These are phyloP conservation scores for Chrysaora quinquecirrha DNA, from an alignment of 30 jellyfish, hydroid and myxozoan genomes.

Conservation along the genomic window DNA sequence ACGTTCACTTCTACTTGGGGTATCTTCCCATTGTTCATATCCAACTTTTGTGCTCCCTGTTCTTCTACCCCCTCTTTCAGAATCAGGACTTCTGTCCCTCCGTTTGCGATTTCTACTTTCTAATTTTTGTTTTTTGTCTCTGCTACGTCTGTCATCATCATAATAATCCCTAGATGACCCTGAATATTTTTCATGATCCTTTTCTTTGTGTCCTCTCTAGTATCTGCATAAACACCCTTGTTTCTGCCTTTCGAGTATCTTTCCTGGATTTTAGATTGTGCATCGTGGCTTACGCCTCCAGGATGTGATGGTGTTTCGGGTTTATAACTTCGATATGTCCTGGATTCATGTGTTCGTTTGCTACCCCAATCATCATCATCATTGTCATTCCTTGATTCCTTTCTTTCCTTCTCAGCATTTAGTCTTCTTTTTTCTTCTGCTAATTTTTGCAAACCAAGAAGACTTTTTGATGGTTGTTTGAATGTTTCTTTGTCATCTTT, in stretches of 20 bases:
- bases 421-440: constrained; percentile 86
- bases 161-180: constrained; percentile 6
- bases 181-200: constrained; percentile 9
- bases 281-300: constrained; percentile 93
- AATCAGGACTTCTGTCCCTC: constrained; percentile 29
- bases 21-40: constrained; percentile 97
- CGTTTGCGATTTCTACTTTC: constrained; percentile 23
- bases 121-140: constrained; percentile 4
- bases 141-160: constrained; percentile 36
- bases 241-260: constrained; percentile 82
- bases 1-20: constrained; percentile 87
- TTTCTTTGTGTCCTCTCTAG: constrained; percentile 34
- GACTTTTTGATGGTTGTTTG: constrained; percentile 83
- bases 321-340: constrained; percentile 71
- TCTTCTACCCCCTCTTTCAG: constrained; percentile 26
- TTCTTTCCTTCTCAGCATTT: constrained; percentile 34
- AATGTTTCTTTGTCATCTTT: constrained; percentile 37
- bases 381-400: constrained; percentile 8
- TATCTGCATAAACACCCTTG: constrained; percentile 70
- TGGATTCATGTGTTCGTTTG: constrained; percentile 19
- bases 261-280: constrained; percentile 59
- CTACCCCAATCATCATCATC: constrained; percentile 14
- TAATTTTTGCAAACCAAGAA: constrained; percentile 82
- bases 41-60: constrained; percentile 62
- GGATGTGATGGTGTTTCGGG: constrained; percentile 99